Base-by-base conservation (phyloP, 2,888 invertebrate species). In the Rosalia funebris region DNA sequence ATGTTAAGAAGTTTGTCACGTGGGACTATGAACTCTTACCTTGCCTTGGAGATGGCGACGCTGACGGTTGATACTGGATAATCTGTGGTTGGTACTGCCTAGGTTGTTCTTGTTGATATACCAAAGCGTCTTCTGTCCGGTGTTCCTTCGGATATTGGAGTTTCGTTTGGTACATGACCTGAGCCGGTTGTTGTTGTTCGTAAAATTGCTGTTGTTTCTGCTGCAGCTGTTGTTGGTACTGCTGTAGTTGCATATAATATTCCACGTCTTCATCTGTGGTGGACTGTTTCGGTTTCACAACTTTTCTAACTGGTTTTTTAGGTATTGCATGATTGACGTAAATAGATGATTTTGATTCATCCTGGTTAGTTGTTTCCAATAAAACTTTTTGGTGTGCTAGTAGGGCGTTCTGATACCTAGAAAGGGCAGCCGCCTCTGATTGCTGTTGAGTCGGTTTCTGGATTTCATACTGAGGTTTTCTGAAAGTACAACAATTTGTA, bases 181-280 rank as follows among this genome's bases (percentile, higher is more conserved):
- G 59, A 52, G 71, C 68, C 66, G 63, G 77, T 76, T 75, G 72
- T 71, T 70, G 66, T 45, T 37, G 52, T 3, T 36, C 50, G 19
- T 41, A 32, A 1, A 20, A 19, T 36, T 44, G 50, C 1, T 37
- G 45, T 4, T 48, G 57, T 36, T 52, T 48, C 16, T 58, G 52
- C 16, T 58, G 52, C 31, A 45, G 16, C 44, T 57, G 31, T 12
- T 57, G 56, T 31, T 53, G 56, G 5, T 19, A 16, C 25, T 53
- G 52, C 12, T 42, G 55, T n/a, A 55, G 37, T 20, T 19, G 36
- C 9, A 45, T 41, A n/a, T 53, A 53, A 14, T 53, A 46, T 11
- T 58, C 45, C 15, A 36, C 14, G n/a, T 58, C 34, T 58, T 58
- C 55, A n/a, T 55, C 55, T 9, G 5, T 14, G 2, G 55, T 5